Percentiles rank a stretch among this genome's conserved stretches.
phyloP scores from a whole-genome alignment of 2,888 invertebrate species.

The Ellobium chinense region DNA sequence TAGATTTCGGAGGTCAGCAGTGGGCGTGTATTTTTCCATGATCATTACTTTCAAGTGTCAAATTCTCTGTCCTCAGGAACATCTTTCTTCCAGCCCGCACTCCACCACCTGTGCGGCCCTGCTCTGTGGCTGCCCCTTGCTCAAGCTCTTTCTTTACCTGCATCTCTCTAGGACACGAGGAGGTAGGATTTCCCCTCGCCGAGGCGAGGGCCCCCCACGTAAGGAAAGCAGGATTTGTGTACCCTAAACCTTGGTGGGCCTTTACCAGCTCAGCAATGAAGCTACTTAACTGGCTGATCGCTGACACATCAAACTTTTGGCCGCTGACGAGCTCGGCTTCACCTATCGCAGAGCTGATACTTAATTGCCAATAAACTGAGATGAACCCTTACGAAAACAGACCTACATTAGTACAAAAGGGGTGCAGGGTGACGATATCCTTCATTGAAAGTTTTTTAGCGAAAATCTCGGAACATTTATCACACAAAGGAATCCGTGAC shows the following conservation, averaged over 20 bases:
- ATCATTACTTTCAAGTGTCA: background rate
- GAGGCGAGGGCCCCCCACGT: slow-evolving; percentile 20
- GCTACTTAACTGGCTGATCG: slow-evolving; percentile 13
- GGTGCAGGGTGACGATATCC: background rate
- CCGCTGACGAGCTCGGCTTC: background rate
- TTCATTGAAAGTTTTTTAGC: too few relatives aligned
- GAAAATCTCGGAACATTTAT: too few relatives aligned
- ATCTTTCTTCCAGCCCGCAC: background rate
- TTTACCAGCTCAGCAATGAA: background rate
- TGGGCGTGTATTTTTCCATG: background rate
- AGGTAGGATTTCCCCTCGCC: background rate
- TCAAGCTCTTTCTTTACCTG: background rate
- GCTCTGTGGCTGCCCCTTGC: background rate
- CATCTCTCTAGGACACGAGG: background rate
- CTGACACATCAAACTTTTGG: background rate
- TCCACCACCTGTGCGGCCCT: background rate
- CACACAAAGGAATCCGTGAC: too few relatives aligned
- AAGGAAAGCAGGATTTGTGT: slow-evolving; percentile 13
- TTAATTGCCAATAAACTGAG: slow-evolving; percentile 30
- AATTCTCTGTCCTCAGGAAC: background rate
- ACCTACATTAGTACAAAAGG: background rate
- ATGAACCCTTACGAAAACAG: slow-evolving; percentile 10
- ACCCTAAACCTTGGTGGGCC: background rate
- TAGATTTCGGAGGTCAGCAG: background rate
- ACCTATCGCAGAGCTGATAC: background rate